Percentiles rank a stretch among this genome's conserved stretches.
Evolutionary conservation across 2,113 vertebrate genomes (phyloP).

Genomic region (Myiopsitta monachus): DNA sequence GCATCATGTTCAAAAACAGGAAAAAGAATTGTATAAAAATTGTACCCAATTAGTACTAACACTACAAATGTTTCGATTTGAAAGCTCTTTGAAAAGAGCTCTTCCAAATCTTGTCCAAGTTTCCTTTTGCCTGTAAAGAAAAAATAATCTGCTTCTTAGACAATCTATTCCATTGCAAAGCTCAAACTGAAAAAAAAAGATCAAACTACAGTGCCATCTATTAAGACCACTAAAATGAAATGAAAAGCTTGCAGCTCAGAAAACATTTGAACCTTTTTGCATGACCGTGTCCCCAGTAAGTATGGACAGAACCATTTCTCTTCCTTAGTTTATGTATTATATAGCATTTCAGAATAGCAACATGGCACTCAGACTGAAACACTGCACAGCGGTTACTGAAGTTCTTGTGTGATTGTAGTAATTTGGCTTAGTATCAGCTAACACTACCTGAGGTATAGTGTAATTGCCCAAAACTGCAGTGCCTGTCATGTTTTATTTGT

Average conservation of each 20-base stretch:
- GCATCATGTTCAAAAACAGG: not conserved
- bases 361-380: not conserved
- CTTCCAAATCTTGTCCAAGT: not conserved
- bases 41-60: not conserved
- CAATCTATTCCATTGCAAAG: not conserved
- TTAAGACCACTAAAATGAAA: not conserved
- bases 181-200: not conserved
- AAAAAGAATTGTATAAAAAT: not conserved
- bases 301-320: not conserved
- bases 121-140: not conserved
- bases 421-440: not conserved
- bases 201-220: not conserved
- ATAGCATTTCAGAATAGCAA: not conserved
- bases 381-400: not conserved
- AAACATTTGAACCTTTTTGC: not conserved
- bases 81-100: not conserved
- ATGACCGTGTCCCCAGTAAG: not conserved
- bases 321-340: not conserved
- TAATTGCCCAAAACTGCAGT: constrained; percentile 17
- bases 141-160: not conserved
- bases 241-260: not conserved
- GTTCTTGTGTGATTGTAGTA: not conserved
- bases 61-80: not conserved
- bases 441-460: constrained; percentile 3
- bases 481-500: constrained; percentile 46